A percentile compares a stretch with the other conserved stretches of the same genome.
phyloP scores from a whole-genome alignment of 2,797 vertebrate genomes.

The Karalla daura region DNA sequence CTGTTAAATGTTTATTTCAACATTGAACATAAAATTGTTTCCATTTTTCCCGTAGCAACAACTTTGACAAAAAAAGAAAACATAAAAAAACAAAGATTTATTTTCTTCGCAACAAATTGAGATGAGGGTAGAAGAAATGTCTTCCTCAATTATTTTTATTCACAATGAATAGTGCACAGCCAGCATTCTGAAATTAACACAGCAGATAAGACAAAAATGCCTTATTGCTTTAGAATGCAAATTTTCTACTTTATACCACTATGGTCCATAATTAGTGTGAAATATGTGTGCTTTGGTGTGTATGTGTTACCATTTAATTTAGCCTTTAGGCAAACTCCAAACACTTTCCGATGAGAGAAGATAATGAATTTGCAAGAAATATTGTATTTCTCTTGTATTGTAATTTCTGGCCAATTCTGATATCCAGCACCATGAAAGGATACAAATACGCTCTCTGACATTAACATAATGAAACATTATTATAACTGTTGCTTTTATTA shows the following conservation, averaged over 20 bases:
- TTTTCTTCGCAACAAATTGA: not conserved
- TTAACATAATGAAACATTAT: not conserved
- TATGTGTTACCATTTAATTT: constrained; percentile 4
- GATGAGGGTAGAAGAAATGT: not conserved
- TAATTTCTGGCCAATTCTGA: not conserved
- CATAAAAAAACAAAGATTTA: not conserved
- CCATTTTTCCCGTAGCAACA: not conserved
- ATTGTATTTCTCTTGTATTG: not conserved
- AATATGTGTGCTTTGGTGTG: not conserved
- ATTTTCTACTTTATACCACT: constrained; percentile 38
- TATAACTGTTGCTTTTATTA: too few species aligned
- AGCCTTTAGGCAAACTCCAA: constrained; percentile 1
- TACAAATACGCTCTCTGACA: not conserved
- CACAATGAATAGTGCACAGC: constrained; percentile 9
- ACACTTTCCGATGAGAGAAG: not conserved
- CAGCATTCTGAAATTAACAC: constrained; percentile 39
- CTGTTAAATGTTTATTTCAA: constrained; percentile 5
- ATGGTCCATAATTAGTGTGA: constrained; percentile 35
- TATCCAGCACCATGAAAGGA: not conserved
- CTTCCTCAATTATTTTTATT: constrained; percentile 19
- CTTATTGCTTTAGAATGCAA: constrained; percentile 33
- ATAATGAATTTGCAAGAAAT: constrained; percentile 7
- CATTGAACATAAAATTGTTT: not conserved
- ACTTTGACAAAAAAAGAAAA: not conserved
- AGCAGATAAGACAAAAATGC: constrained; percentile 27